Evolutionary conservation across 2,113 vertebrate species (phyloP), one percentile per base, ranked within the genome.

Genomic region (Crotalus horridus): DNA sequence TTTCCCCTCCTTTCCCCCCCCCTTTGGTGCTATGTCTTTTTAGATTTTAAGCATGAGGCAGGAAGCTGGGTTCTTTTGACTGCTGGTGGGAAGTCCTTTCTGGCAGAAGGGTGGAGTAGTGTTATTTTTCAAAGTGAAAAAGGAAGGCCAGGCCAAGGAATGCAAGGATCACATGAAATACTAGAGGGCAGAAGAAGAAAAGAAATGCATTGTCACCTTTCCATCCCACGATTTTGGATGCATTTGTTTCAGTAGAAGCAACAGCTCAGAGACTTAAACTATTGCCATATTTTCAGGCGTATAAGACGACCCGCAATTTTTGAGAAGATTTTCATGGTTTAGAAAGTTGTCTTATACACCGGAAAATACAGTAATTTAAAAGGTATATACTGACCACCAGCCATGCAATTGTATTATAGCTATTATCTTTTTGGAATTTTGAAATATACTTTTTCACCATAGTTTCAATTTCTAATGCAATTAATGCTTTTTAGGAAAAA

Each of bases 111-210:
- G 33, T 9, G 33, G 69, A 39, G 69, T 8, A 21, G 33, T 81
- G 61, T 3, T 74, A 3, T 43, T 81, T 43, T 81, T 21, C 33
- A 81, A 39, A 81, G 74, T 81, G 33, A 81, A 81, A 81, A 91
- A 69, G 17, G 17, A 48, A 59, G 46, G 46, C 46, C 46, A 48
- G 46, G 46, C 46, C 46, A 48, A 48, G 12, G 23, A 8, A 29
- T 87, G 74, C 81, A 90, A 86, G 56, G 20, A 15, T 53, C 56
- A 86, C 8, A 87, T 6, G 17, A 20, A 85, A 24, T 89, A 39
- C 88, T 53, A 21, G 92, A 43, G 92, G 88, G 89, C 88, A 87
- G 92, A 81, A 90, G 74, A 93, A 81, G 64, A 86, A 90, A 85
- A 90, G 74, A 51, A 61, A 90, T 54, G 21, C 17, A 21, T 81